Conservation (phyloP, 2,113 vertebrate genomes). For the Podarcis raffonei region DNA sequence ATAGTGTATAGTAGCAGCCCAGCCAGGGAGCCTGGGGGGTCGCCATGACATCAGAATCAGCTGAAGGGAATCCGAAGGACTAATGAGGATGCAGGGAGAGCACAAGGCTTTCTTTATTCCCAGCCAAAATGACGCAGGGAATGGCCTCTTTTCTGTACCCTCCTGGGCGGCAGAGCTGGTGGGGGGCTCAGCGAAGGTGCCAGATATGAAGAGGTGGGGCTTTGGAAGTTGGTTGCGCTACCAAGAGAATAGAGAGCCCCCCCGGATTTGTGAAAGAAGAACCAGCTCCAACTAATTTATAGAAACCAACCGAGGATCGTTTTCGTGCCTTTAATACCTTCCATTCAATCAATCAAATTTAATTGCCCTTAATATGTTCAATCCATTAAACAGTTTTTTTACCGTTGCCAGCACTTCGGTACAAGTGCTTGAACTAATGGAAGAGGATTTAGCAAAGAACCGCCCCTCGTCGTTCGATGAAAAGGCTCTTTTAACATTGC, state of each 20-base stretch:
- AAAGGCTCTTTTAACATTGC: too few species aligned
- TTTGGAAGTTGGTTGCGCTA: background rate
- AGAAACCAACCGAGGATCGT: background rate
- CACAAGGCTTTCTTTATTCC: background rate
- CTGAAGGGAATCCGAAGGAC: background rate
- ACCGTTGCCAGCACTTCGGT: background rate
- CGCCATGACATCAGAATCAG: background rate
- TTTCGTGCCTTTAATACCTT: background rate
- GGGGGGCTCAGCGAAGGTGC: background rate
- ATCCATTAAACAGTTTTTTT: background rate
- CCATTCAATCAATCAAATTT: background rate
- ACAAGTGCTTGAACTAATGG: background rate
- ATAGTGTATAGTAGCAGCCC: background rate
- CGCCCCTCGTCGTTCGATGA: background rate
- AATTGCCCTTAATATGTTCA: background rate
- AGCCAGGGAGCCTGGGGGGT: background rate
- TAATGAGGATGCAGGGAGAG: background rate
- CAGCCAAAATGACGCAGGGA: background rate
- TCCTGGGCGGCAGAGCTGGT: background rate
- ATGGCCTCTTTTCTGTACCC: background rate
- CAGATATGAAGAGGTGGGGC: background rate
- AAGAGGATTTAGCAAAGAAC: background rate
- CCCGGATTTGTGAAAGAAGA: background rate
- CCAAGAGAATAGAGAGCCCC: background rate
- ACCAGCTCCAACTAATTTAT: background rate